Base-by-base conservation (phyloP, 1,140 invertebrate species). In the Druon quercuslanigerum region DNA sequence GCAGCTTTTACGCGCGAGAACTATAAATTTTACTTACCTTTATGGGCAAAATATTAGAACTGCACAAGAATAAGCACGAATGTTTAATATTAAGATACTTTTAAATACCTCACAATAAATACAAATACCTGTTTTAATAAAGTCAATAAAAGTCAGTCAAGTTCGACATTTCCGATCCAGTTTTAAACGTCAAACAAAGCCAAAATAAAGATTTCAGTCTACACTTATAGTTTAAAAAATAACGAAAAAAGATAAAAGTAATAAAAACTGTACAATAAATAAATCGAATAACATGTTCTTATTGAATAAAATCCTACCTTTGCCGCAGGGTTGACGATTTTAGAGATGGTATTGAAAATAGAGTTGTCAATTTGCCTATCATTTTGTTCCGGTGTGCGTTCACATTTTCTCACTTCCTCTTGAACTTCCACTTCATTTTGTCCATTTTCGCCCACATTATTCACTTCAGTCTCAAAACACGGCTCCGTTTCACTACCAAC, bases 331-430 rank as follows among this genome's bases (percentile, higher is more conserved):
- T 92, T 92, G 52, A 92, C 90, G 71, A 92, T 90, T 82, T 91
- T 91, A 16, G 90, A 91, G 52, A 92, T 91, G 13, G 91, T 91
- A 66, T 91, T 92, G 57, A 92, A 92, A 73, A 92, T 91, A 0
- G 91, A 91, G 76, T 90, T 90, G 60, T 92, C 87, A 11, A 66
- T 86, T 51, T 77, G 75, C 0, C 80, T 75, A 12, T 82, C 85
- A 51, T 72, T 52, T 70, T 89, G 86, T 50, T 84, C 82, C 0
- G 90, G 89, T 9, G 89, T 91, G 13, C 75, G 82, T 13, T 84
- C 76, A 17, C 84, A 86, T 73, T 81, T 77, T 73, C 81, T 71
- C n/a, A 77, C 74, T 54, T 82, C 78, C 66, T 84, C 81, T 71
- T 88, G 82, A 50, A 16, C 76, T 50, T 84, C 84, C 14, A 70